Evolutionary conservation across 2,888 invertebrate species (phyloP).

Genomic region (Tachina grossa): DNA sequence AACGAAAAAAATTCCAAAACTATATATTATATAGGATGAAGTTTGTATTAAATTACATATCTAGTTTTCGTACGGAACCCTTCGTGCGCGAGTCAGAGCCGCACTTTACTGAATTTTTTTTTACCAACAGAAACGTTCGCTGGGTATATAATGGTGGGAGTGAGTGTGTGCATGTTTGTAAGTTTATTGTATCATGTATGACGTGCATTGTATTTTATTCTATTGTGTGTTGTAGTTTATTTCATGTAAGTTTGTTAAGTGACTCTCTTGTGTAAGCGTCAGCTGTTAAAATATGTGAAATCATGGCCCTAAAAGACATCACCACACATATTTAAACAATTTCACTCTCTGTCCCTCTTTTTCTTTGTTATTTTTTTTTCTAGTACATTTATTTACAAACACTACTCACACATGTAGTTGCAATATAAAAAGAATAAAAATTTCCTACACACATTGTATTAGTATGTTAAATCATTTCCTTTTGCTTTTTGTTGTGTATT

Average conservation of each 20-base stretch:
- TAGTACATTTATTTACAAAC: slow-evolving; percentile 10
- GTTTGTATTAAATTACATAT: no score
- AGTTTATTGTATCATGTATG: slow-evolving; percentile 16
- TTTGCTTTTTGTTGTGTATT: slow-evolving; percentile 47
- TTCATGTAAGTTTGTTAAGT: slow-evolving; percentile 61
- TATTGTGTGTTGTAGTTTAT: slow-evolving; percentile 42
- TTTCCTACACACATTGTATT: slow-evolving; percentile 41
- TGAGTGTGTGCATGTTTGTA: neutral
- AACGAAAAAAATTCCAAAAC: no score
- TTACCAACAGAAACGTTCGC: neutral
- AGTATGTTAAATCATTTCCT: slow-evolving; percentile 69
- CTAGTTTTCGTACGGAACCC: no score
- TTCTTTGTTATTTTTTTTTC: neutral
- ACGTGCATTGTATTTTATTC: slow-evolving; percentile 27
- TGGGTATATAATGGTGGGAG: neutral
- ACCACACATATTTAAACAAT: slow-evolving; percentile 47
- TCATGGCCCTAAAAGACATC: slow-evolving; percentile 60
- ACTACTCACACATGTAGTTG: neutral
- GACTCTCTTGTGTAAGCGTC: slow-evolving; percentile 65
- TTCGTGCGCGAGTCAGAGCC: no score
- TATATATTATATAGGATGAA: no score
- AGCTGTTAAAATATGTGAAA: slow-evolving; percentile 69
- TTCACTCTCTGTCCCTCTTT: neutral
- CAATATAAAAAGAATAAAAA: neutral
- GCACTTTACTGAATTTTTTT: no score